Percentiles rank a stretch among this genome's conserved stretches.
These are phyloP conservation scores for Hiodon alosoides DNA, from an alignment of 2,113 vertebrate species.

Conservation along the genomic window DNA sequence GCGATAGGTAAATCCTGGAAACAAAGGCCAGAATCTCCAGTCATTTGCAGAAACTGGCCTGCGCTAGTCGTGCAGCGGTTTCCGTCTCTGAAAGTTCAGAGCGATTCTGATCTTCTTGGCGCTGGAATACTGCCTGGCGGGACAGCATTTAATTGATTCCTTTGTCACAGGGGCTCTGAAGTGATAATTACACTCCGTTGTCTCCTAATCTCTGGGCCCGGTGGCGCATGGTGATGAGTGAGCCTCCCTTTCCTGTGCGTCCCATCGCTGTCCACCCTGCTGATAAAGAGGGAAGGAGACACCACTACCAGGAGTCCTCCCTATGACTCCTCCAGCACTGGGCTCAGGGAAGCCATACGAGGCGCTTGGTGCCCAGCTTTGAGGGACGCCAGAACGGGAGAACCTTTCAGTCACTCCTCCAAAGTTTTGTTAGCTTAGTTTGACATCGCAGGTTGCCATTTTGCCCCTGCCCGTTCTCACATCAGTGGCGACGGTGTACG, in stretches of 20 bases:
- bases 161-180: slow-evolving; percentile 28
- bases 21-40: not conserved
- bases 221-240: not conserved
- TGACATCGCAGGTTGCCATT: too few species aligned
- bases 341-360: too few species aligned
- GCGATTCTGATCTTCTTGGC: not conserved
- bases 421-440: too few species aligned
- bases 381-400: too few species aligned
- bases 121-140: not conserved
- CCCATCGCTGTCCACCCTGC: not conserved
- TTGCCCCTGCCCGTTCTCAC: too few species aligned
- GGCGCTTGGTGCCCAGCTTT: too few species aligned
- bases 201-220: slow-evolving; percentile 9
- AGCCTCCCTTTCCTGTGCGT: not conserved
- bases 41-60: not conserved
- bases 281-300: not conserved
- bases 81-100: not conserved
- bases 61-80: not conserved
- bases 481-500: too few species aligned
- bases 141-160: slow-evolving; percentile 22
- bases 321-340: not conserved
- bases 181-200: slow-evolving; percentile 33
- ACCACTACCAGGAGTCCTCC: not conserved
- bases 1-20: not conserved
- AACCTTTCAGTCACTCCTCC: too few species aligned